Conservation (phyloP, 2,113 vertebrate species). For the Brienomyrus brachyistius region DNA sequence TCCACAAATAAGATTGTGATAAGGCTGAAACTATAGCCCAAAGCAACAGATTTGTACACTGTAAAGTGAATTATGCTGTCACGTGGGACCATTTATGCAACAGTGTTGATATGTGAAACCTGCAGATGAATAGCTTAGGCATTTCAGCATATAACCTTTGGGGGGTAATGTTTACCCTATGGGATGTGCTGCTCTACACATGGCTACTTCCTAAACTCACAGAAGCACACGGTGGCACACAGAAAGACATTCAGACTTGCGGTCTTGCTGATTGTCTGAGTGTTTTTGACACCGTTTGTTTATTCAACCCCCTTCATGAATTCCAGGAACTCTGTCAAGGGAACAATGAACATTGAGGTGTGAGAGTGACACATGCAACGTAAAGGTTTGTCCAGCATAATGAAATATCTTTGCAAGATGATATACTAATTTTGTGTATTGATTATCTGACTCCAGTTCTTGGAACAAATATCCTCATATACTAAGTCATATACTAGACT, state of each 20-base stretch:
- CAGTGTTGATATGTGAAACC: neutral
- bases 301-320: slow-evolving; percentile 68
- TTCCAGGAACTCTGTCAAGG: slow-evolving; percentile 59
- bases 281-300: slow-evolving; percentile 9
- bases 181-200: too few species aligned
- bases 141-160: neutral
- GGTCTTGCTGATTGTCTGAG: neutral
- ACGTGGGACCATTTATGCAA: neutral
- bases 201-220: too few species aligned
- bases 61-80: neutral
- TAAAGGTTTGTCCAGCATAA: neutral
- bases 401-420: neutral
- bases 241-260: neutral
- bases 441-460: neutral
- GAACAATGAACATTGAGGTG: slow-evolving; percentile 10
- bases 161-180: neutral
- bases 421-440: neutral
- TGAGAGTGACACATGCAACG: neutral
- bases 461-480: neutral
- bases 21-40: neutral
- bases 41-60: neutral
- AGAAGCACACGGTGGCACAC: too few species aligned
- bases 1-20: neutral
- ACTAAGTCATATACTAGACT: neutral
- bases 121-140: neutral